These are phyloP conservation scores for Eristalis arbustorum DNA, from an alignment of 2,888 invertebrate species.

Conservation along the genomic window DNA sequence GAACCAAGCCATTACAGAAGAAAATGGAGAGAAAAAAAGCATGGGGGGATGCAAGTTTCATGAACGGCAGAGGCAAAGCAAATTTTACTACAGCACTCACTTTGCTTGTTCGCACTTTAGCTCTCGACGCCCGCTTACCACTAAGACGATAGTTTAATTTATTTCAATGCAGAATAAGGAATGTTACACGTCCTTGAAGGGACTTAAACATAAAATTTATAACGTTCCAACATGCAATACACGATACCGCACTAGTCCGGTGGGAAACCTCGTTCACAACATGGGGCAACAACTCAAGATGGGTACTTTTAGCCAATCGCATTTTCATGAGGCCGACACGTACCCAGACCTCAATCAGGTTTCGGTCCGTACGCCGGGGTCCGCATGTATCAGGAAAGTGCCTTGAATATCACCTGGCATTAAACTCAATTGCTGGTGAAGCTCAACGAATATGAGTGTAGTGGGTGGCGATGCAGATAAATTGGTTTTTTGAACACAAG, in stretches of 20 bases:
- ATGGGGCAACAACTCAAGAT: not conserved
- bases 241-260: slow-evolving; percentile 7
- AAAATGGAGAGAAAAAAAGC: slow-evolving; percentile 3
- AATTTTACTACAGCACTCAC: slow-evolving; percentile 35
- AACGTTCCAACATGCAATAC: slow-evolving; percentile 43
- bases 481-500: not conserved
- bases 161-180: slow-evolving; percentile 55
- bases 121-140: slow-evolving; percentile 52
- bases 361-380: not conserved
- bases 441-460: not conserved
- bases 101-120: slow-evolving; percentile 58
- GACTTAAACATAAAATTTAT: slow-evolving; percentile 50
- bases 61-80: not conserved
- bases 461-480: not conserved
- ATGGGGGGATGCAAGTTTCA: not conserved
- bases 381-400: not conserved
- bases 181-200: slow-evolving; percentile 49
- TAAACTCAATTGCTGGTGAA: slow-evolving; percentile 4
- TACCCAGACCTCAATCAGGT: not conserved
- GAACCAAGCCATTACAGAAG: slow-evolving; percentile 45
- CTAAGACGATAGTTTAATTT: slow-evolving; percentile 63
- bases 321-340: slow-evolving; percentile 24
- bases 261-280: slow-evolving; percentile 18
- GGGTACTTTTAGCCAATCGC: slow-evolving; percentile 36
- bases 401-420: slow-evolving; percentile 22